These are phyloP conservation scores for Onychorhynchus coronatus DNA, from an alignment of 2,113 vertebrate genomes.

Conservation along the genomic window DNA sequence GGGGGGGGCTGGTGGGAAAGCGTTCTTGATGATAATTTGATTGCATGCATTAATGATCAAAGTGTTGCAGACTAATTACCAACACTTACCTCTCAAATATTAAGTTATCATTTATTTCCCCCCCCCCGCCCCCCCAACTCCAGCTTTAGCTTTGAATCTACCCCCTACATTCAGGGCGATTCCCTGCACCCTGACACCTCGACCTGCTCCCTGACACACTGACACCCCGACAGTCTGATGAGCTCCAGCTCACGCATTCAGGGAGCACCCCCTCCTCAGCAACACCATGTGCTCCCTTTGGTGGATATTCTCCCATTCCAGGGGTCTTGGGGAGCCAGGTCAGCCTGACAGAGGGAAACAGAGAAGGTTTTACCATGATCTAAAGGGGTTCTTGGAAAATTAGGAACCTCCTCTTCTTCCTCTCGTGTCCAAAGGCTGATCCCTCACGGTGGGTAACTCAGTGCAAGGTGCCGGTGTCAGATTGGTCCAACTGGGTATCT, in stretches of 20 bases:
- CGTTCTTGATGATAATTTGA: conserved; percentile 77
- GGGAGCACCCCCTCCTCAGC: background rate
- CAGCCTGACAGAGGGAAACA: background rate
- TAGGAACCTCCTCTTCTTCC: background rate
- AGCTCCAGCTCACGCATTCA: background rate
- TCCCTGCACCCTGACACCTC: background rate
- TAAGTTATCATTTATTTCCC: conserved; percentile 68
- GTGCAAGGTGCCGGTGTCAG: background rate
- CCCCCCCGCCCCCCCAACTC: too few species aligned
- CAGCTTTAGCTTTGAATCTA: background rate
- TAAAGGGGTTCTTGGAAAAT: background rate
- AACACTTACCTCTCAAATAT: conserved; percentile 74
- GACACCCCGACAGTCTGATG: fast-evolving
- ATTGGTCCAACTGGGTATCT: background rate
- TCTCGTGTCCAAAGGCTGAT: background rate
- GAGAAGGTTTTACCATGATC: background rate
- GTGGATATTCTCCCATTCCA: background rate
- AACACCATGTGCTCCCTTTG: background rate
- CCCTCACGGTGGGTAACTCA: background rate
- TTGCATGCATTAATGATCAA: conserved; percentile 78
- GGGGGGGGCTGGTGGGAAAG: conserved; percentile 44
- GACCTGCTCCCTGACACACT: background rate
- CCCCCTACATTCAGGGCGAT: background rate
- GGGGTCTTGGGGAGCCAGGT: background rate
- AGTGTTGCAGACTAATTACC: conserved; percentile 77